A percentile compares a stretch with the other conserved stretches of the same genome.
These are phyloP conservation scores for Myotis vivesi DNA, from an alignment of 2,797 vertebrate genomes.

Conservation along the genomic window DNA sequence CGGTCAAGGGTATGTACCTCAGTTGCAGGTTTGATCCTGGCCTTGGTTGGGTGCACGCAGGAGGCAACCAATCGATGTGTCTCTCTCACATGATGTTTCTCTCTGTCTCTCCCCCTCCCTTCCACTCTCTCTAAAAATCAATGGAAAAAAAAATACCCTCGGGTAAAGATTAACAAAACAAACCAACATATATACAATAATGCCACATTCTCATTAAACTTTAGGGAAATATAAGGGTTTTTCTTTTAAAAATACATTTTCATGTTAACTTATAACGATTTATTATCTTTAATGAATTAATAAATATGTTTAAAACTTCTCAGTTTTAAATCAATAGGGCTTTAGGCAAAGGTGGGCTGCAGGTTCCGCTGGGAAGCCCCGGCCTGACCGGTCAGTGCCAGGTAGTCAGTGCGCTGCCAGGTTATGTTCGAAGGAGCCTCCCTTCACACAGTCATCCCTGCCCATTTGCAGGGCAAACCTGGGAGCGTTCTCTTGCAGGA, in stretches of 20 bases:
- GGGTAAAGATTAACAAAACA: too few species aligned
- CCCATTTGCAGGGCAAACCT: not conserved
- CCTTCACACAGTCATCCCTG: not conserved
- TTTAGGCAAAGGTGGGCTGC: not conserved
- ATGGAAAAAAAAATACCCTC: too few species aligned
- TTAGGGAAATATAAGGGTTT: not conserved
- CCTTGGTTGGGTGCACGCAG: too few species aligned
- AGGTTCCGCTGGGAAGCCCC: not conserved
- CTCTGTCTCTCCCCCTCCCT: too few species aligned
- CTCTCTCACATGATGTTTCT: too few species aligned
- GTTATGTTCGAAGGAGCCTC: not conserved
- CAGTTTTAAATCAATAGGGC: not conserved
- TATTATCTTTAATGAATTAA: slow-evolving; percentile 19
- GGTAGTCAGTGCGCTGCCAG: not conserved
- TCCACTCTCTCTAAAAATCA: too few species aligned
- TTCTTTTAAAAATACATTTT: not conserved
- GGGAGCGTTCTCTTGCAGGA: not conserved
- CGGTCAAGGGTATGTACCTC: too few species aligned
- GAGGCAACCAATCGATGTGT: too few species aligned
- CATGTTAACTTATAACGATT: not conserved
- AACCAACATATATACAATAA: not conserved
- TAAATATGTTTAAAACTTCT: slow-evolving; percentile 4
- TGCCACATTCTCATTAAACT: slow-evolving; percentile 16
- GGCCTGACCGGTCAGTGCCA: not conserved
- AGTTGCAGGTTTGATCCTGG: too few species aligned